Evolutionary conservation across 2,797 vertebrate genomes (phyloP).

Genomic region (Pteronotus mesoamericanus): DNA sequence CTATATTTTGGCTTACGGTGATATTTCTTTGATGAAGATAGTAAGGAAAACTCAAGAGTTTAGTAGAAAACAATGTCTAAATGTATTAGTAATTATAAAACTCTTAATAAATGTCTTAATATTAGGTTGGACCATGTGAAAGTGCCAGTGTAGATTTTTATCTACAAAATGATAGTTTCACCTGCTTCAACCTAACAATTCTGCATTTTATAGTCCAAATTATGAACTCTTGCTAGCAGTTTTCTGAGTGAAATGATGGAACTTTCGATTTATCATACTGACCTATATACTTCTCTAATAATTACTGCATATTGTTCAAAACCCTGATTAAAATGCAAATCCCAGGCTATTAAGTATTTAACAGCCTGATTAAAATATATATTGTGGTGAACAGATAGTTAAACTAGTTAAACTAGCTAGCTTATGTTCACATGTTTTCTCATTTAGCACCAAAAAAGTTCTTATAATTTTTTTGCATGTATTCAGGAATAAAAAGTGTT

Average conservation of each 20-base stretch:
- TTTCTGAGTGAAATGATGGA: not conserved
- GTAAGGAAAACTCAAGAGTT: slow-evolving; percentile 1
- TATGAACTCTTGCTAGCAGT: not conserved
- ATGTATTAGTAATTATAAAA: not conserved
- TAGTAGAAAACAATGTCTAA: not conserved
- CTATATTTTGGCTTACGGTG: not conserved
- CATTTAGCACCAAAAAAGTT: not conserved
- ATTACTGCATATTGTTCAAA: not conserved
- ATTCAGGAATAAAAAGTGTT: not conserved
- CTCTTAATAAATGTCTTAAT: not conserved
- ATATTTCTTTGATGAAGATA: not conserved
- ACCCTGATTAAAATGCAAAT: not conserved
- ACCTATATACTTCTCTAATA: not conserved
- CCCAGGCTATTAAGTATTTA: not conserved
- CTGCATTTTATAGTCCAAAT: not conserved
- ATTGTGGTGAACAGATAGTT: not conserved
- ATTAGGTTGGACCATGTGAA: not conserved
- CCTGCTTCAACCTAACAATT: not conserved
- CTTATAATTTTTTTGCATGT: not conserved
- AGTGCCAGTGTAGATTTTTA: not conserved
- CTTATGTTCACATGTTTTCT: not conserved
- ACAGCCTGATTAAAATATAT: not conserved
- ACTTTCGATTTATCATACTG: not conserved
- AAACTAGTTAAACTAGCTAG: not conserved
- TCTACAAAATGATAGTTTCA: not conserved